Evolutionary conservation across 2,113 vertebrate genomes (phyloP), one percentile per base, ranked within the genome.

Genomic region (Protobothrops flavoviridis): DNA sequence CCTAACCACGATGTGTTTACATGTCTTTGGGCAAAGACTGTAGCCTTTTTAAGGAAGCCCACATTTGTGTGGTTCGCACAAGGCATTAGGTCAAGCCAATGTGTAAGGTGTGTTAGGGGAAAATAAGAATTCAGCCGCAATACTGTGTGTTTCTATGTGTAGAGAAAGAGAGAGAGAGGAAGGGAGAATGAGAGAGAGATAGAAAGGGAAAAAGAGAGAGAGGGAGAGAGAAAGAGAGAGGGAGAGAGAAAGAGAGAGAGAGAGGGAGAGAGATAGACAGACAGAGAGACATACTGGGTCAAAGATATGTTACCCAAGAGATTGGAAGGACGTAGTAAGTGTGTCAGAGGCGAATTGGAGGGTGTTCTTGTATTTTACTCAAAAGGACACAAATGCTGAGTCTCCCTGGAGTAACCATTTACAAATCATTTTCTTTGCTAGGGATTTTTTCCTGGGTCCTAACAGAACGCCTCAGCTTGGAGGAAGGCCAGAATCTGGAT

Each of bases 351-450:
- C 15, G 91, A 26, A 86, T 61, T 52, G 8, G 4, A 89, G 24
- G 89, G 90, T 0, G 5, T 1, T 10, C 5, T 1, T 17, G 0
- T 2, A 23, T 26, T 2, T 0, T 6, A 5, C 0, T 2, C 64
- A 55, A 5, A 45, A 0, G 0, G 43, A 81, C n/a, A 1, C 0
- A 0, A 0, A 0, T 2, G 0, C 0, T 1, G 3, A 0, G 23
- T 85, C 64, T 6, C 26, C 55, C 64, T 26, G 1, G 0, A 0
- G 12, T 26, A 33, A 26, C 48, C 1, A 15, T 93, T 86, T 29
- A 91, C 52, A 2, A 6, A 3, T 17, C 86, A 5, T 89, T 90
- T 3, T 57, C 91, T 93, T 9, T 55, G 39, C 1, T 95, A 96
- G 97, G 96, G 88, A 93, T 10, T 56, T 95, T 96, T 93, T 48